These are phyloP conservation scores for Zele albiditarsus DNA, from an alignment of 2,888 invertebrate species.

Conservation along the genomic window DNA sequence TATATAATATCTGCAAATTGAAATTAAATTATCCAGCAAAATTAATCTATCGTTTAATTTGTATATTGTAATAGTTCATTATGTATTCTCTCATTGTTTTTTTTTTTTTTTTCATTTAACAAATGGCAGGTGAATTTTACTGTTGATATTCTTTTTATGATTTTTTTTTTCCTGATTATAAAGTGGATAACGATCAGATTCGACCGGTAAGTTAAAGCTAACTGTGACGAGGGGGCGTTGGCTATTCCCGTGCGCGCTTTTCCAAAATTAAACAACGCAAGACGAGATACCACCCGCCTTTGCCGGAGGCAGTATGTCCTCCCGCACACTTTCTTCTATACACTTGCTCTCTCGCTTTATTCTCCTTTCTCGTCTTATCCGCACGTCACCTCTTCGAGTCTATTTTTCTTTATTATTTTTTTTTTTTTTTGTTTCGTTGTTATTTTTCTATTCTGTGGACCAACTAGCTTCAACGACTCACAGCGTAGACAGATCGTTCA, in stretches of 20 bases:
- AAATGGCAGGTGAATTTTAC: neutral
- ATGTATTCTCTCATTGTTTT: neutral
- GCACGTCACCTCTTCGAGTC: neutral
- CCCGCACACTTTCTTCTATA: neutral
- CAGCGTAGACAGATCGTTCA: conserved; percentile 27
- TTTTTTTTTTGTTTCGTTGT: neutral
- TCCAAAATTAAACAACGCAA: conserved; percentile 67
- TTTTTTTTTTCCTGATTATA: neutral
- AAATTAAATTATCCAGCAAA: too few relatives aligned
- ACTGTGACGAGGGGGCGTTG: conserved; percentile 53
- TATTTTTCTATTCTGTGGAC: neutral
- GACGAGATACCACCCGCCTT: conserved; percentile 49
- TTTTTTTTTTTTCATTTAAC: neutral
- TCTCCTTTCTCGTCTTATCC: neutral
- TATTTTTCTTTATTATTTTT: too few relatives aligned
- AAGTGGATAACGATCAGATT: conserved; percentile 29
- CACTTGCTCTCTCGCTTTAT: neutral
- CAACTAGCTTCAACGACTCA: conserved; percentile 11
- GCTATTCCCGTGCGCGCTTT: conserved; percentile 60
- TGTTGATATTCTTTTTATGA: neutral
- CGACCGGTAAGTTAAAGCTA: conserved; percentile 18
- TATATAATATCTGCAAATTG: too few relatives aligned
- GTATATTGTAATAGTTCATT: too few relatives aligned
- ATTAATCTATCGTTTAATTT: too few relatives aligned
- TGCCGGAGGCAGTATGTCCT: conserved; percentile 11